Conservation (phyloP, 2,113 vertebrate genomes). For the Coptodon rendalli region DNA sequence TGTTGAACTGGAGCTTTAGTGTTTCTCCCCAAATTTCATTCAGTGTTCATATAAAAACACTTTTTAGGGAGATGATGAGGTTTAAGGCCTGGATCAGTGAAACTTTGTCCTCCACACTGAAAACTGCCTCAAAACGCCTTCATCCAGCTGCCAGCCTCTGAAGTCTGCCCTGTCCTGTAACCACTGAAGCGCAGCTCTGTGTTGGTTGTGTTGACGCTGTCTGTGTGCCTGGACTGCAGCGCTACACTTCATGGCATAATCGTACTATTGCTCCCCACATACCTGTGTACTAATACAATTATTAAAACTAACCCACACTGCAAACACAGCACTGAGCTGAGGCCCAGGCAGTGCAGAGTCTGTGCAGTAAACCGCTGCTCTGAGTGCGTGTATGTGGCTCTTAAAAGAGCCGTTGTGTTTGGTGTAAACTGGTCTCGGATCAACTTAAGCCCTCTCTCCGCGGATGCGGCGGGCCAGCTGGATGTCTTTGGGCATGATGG, state of each 20-base stretch:
- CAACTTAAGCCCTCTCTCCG: conserved; percentile 47
- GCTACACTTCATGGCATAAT: not conserved
- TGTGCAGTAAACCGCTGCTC: not conserved
- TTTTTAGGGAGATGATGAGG: not conserved
- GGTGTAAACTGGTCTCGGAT: fast-evolving
- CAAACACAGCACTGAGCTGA: too few species aligned
- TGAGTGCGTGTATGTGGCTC: not conserved
- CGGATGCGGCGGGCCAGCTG: conserved; percentile 78
- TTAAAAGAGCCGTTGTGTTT: not conserved
- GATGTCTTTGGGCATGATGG: conserved; percentile 81
- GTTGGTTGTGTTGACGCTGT: fast-evolving
- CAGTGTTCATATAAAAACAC: not conserved
- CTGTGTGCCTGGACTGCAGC: fast-evolving
- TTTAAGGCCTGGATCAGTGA: fast-evolving
- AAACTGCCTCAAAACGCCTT: fast-evolving
- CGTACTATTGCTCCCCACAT: fast-evolving
- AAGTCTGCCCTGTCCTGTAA: not conserved
- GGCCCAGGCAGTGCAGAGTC: fast-evolving
- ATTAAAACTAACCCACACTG: fast-evolving
- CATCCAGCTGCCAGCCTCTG: not conserved
- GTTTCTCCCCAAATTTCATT: fast-evolving
- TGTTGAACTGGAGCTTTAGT: fast-evolving
- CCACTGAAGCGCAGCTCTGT: fast-evolving
- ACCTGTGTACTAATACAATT: fast-evolving
- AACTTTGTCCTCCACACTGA: not conserved